Evolutionary conservation across 2,113 vertebrate genomes (phyloP).

Genomic region (Pseudorhombus dupliciocellatus): DNA sequence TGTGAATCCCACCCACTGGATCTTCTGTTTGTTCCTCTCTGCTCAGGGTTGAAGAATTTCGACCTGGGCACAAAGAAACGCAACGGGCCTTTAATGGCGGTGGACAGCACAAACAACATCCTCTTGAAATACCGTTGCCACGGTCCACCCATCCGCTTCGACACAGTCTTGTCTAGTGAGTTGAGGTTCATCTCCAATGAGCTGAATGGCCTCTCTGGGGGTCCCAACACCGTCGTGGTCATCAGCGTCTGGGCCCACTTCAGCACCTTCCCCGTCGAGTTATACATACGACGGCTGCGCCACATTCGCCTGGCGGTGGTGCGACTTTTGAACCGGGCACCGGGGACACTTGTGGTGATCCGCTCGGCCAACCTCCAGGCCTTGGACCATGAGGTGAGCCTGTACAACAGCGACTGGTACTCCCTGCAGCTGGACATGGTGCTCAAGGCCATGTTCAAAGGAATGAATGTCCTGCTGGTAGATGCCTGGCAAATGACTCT

Average conservation of each 20-base stretch:
- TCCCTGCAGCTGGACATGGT: constrained; percentile 89
- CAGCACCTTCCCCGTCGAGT: constrained; percentile 92
- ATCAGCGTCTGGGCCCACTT: constrained; percentile 96
- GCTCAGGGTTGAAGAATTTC: constrained; percentile 88
- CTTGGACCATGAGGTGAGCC: constrained; percentile 89
- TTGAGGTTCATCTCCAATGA: constrained; percentile 92
- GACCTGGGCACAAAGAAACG: constrained; percentile 91
- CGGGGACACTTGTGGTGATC: constrained; percentile 86
- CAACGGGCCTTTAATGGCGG: constrained; percentile 92
- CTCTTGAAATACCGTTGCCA: constrained; percentile 92
- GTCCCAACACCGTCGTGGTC: constrained; percentile 87
- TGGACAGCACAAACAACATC: constrained; percentile 89
- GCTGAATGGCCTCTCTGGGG: constrained; percentile 89
- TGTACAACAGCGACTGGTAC: constrained; percentile 98
- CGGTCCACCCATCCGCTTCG: constrained; percentile 94
- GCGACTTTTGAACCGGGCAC: constrained; percentile 89
- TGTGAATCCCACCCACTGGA: neutral
- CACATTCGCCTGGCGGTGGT: constrained; percentile 88
- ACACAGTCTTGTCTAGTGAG: constrained; percentile 87
- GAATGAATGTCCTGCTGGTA: constrained; percentile 88
- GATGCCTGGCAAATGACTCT: constrained; percentile 97
- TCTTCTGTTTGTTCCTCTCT: constrained; percentile 9
- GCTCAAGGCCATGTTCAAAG: constrained; percentile 93
- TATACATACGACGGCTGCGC: constrained; percentile 90
- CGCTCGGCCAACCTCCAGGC: constrained; percentile 91